A percentile compares a stretch with the other conserved stretches of the same genome.
Evolutionary conservation across 2,797 vertebrate species (phyloP).

Genomic region (Pelochelys cantorii): DNA sequence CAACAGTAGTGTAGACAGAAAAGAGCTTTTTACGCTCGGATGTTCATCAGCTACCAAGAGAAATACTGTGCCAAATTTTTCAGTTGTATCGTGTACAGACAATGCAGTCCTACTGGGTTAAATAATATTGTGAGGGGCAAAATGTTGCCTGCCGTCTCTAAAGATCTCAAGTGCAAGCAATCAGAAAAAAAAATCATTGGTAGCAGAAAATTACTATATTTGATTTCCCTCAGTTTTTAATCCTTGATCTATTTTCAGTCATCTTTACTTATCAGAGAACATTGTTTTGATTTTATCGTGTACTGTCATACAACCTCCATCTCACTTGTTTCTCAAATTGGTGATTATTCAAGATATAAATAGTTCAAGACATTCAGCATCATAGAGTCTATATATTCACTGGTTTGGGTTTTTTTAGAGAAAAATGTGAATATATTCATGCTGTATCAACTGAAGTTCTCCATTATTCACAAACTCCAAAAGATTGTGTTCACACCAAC

Average conservation of each 20-base stretch:
- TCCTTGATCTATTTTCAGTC: neutral
- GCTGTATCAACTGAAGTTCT: neutral
- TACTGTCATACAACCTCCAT: slow-evolving; percentile 4
- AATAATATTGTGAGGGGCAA: neutral
- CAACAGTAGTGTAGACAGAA: neutral
- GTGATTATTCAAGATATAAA: neutral
- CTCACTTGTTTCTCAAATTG: neutral
- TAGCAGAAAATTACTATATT: neutral
- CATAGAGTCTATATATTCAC: neutral
- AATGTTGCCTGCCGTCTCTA: neutral
- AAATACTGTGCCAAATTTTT: neutral
- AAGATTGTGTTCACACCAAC: neutral
- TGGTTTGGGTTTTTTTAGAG: neutral
- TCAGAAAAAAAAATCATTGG: neutral
- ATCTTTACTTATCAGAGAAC: neutral
- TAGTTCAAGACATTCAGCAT: neutral
- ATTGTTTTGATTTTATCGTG: neutral
- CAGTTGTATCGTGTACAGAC: neutral
- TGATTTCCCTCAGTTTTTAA: slow-evolving; percentile 19
- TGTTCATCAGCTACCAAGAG: neutral
- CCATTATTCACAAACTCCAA: neutral
- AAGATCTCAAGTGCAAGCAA: neutral
- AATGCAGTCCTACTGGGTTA: neutral
- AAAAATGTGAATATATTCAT: neutral
- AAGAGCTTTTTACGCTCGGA: neutral